Base-by-base conservation (phyloP, 37 sponge, comb jelly and placozoan genomes). In the Beroe ovata region DNA sequence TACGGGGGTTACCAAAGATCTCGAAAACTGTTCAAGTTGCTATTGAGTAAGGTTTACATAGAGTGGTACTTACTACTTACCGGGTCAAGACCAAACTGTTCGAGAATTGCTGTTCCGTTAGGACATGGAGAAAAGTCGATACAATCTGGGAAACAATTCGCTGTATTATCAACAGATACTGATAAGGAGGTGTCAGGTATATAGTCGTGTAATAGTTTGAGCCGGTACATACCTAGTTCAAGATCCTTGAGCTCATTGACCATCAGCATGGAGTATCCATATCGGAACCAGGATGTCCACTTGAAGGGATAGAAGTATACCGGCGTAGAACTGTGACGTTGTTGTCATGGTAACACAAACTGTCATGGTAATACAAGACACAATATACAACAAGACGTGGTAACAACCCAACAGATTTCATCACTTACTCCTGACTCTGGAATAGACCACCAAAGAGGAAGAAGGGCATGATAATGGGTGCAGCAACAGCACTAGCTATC, bases 371-470 rank as follows among this genome's bases (percentile, higher is more conserved):
- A 64, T 8, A 18, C 64, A 64, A 32, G 34, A 14, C 8, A 64
- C 54, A 11, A 47, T 16, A 47, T 47, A 47, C 54, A 47, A 16
- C 11, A 47, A 16, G 54, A 6, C 6, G 54, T 47, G 54, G 54
- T 16, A 47, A 47, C 54, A 47, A 6, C 54, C 54, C 11, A 6
- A 16, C 54, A 16, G 54, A 47, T 47, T 11, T 11, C 54, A 47
- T 16, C 54, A 62, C 63, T 62, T 23, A 62, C 63, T 20, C 20
- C 23, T 69, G 38, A 69, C 35, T 29, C 38, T 69, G 71, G 30
- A 88, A 88, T 11, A 88, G 60, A n/a, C 88, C 88, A 29, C 88
- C 88, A 21, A 88, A 88, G 20, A 88, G 32, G 60, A 88, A 60
- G 60, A 88, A 60, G n/a, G 88, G 88, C 60, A 88, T 58, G 30